A percentile compares a stretch with the other conserved stretches of the same genome.
Evolutionary conservation across 2,888 invertebrate species (phyloP).

Genomic region (Lathronympha strigana): DNA sequence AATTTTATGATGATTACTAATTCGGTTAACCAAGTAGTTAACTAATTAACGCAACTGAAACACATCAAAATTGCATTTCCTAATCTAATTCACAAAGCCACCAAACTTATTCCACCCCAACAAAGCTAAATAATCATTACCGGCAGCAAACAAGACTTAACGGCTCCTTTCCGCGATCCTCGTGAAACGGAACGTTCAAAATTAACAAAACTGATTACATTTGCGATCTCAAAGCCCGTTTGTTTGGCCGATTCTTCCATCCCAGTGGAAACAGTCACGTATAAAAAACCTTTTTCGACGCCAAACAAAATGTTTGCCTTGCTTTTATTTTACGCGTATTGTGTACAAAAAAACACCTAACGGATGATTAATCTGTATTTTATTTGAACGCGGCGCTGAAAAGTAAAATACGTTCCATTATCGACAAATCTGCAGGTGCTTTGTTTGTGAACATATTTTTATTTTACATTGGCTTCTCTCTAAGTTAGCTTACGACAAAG

Average conservation of each 20-base stretch:
- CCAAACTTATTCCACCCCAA: conserved; percentile 39
- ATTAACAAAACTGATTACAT: conserved; percentile 83
- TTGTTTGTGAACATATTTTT: not conserved
- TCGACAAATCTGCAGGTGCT: conserved; percentile 4
- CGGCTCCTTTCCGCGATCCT: conserved; percentile 62
- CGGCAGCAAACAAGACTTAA: conserved; percentile 57
- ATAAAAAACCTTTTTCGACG: conserved; percentile 46
- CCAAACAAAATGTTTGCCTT: conserved; percentile 35
- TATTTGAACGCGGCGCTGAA: conserved; percentile 26
- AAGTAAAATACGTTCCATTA: conserved; percentile 20
- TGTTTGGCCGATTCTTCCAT: conserved; percentile 76
- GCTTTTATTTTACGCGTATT: conserved; percentile 41
- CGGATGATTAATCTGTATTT: conserved; percentile 39
- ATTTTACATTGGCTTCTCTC: too few species aligned
- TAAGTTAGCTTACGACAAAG: too few species aligned
- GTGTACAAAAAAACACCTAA: conserved; percentile 36
- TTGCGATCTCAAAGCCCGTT: conserved; percentile 69
- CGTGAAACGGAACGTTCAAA: conserved; percentile 63
- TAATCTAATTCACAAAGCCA: conserved; percentile 13
- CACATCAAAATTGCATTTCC: conserved; percentile 9
- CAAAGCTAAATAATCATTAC: conserved; percentile 58
- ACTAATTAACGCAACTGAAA: too few species aligned
- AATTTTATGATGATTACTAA: too few species aligned
- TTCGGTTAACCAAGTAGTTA: too few species aligned
- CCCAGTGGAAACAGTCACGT: conserved; percentile 57